Evolutionary conservation across 2,797 vertebrate genomes (phyloP).

Genomic region (Melanogrammus aeglefinus): DNA sequence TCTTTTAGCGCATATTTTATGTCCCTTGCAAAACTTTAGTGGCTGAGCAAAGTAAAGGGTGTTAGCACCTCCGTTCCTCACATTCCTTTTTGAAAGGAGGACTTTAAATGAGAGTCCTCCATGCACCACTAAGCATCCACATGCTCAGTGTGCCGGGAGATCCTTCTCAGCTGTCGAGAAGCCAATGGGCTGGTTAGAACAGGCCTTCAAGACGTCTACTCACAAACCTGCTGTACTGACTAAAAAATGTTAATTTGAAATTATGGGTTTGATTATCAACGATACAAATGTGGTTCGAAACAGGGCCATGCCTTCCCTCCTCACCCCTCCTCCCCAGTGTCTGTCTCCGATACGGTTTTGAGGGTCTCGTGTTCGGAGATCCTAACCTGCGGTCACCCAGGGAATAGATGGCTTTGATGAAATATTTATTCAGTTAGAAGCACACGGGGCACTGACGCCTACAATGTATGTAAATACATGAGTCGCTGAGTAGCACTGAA

Average conservation of each 20-base stretch:
- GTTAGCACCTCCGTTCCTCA: background rate
- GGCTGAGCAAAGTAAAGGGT: background rate
- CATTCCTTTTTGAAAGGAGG: background rate
- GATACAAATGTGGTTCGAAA: slow-evolving; percentile 4
- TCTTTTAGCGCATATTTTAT: background rate
- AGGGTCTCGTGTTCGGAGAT: background rate
- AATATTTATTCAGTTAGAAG: slow-evolving; percentile 30
- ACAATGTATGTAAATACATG: slow-evolving; percentile 25
- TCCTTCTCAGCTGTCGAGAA: background rate
- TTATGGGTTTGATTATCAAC: slow-evolving; percentile 25
- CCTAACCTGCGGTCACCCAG: slow-evolving; percentile 23
- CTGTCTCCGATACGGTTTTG: slow-evolving; percentile 6
- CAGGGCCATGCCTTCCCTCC: background rate
- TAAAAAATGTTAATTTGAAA: slow-evolving; percentile 13
- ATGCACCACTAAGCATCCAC: background rate
- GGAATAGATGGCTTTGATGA: slow-evolving; percentile 31
- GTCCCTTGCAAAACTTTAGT: background rate
- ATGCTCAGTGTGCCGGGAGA: background rate
- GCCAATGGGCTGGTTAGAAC: background rate
- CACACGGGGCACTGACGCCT: slow-evolving; percentile 21
- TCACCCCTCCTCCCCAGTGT: background rate
- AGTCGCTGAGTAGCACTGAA: slow-evolving; percentile 17
- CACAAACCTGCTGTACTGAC: background rate
- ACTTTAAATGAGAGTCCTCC: background rate
- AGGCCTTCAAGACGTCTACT: background rate